These are phyloP conservation scores for Helleia helle DNA, from an alignment of 2,888 invertebrate genomes.

Conservation along the genomic window DNA sequence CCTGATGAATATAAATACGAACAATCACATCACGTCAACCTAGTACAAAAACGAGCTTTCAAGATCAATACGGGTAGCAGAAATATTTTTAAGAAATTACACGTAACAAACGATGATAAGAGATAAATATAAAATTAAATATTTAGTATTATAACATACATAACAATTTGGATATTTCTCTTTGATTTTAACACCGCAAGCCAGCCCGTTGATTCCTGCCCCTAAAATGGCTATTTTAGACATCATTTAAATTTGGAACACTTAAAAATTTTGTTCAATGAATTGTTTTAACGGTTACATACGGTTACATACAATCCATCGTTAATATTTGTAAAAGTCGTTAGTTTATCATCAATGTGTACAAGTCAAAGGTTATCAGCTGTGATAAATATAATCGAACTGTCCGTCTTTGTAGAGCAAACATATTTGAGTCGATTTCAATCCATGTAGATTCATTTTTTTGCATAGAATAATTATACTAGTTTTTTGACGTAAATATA, in stretches of 20 bases:
- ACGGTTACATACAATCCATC: too few relatives aligned
- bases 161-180: conserved; percentile 62
- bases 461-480: too few relatives aligned
- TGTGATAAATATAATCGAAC: neutral
- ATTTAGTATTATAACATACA: too few relatives aligned
- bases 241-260: conserved; percentile 25
- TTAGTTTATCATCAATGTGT: neutral
- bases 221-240: conserved; percentile 79
- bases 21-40: neutral
- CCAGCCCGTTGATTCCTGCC: conserved; percentile 82
- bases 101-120: too few relatives aligned
- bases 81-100: too few relatives aligned
- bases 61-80: neutral
- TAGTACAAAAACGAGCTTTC: neutral
- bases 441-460: too few relatives aligned
- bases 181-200: conserved; percentile 79
- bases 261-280: neutral
- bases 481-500: too few relatives aligned
- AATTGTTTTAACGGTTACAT: too few relatives aligned
- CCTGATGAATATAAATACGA: too few relatives aligned
- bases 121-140: too few relatives aligned
- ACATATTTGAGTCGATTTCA: too few relatives aligned
- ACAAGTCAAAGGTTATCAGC: neutral
- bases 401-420: neutral
- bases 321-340: neutral